Percentiles rank a stretch among this genome's conserved stretches.
phyloP scores from a whole-genome alignment of 2,888 invertebrate genomes.

The Watsonalla binaria region DNA sequence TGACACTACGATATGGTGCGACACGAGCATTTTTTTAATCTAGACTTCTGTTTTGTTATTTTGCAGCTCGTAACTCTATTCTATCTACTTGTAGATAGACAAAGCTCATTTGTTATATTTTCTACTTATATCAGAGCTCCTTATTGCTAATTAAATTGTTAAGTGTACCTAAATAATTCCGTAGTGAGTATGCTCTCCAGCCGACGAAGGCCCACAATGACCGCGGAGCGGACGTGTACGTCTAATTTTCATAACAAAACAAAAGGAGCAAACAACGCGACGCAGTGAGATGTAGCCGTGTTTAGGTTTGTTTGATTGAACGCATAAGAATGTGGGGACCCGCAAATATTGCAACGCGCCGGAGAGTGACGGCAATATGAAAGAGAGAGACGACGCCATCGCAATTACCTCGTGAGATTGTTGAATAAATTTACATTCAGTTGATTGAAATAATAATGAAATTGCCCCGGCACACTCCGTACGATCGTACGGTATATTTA shows the following conservation, averaged over 20 bases:
- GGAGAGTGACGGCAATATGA: constrained; percentile 31
- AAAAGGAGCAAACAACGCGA: constrained; percentile 50
- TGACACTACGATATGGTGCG: no score
- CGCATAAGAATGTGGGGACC: constrained; percentile 72
- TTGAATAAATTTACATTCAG: constrained; percentile 79
- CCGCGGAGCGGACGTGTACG: constrained; percentile 27
- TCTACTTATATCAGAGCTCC: background rate
- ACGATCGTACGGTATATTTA: constrained; percentile 72
- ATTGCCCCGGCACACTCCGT: constrained; percentile 72
- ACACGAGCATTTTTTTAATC: no score
- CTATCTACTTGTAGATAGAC: no score
- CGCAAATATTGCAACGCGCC: constrained; percentile 42
- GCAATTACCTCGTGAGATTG: constrained; percentile 79
- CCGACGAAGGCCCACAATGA: constrained; percentile 11
- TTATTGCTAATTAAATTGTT: background rate
- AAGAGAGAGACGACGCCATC: constrained; percentile 50
- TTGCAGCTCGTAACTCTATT: no score
- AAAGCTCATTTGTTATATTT: no score
- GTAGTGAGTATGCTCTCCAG: background rate
- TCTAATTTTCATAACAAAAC: constrained; percentile 60
- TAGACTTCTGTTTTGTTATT: no score
- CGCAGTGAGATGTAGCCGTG: constrained; percentile 35
- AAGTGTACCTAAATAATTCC: background rate
- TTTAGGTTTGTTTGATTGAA: constrained; percentile 75
- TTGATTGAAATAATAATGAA: constrained; percentile 80